Evolutionary conservation across 2,797 vertebrate species (phyloP), one percentile per base, ranked within the genome.

Genomic region (Phrynocephalus guinanensis): DNA sequence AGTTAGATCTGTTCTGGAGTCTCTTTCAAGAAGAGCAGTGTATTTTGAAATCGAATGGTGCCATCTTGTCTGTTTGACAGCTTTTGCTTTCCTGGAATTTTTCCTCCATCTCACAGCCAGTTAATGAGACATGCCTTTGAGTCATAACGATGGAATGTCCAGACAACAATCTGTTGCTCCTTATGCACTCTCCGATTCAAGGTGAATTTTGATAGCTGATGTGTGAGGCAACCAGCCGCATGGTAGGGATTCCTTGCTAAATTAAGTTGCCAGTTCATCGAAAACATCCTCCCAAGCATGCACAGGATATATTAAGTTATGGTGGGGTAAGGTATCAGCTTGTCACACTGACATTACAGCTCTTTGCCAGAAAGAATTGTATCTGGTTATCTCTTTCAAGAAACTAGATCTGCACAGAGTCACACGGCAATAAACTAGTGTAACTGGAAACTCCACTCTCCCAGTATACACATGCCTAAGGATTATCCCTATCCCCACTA

Each of bases 161-260:
- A 92, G 60, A 71, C 78, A 56, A 26, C 71, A 24, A 56, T 44
- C 79, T 82, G 70, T 38, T 72, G 20, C 38, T 63, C 75, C 38
- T 28, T 28, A 9, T 56, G 67, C 28, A 24, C 78, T 91, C 91
- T 91, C 91, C 88, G 0, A 87, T 89, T 94, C 92, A 91, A 95
- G 95, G 94, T 95, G 93, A 95, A 95, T 94, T 93, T 87, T 95
- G 93, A 95, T 94, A 94, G 93, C 94, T 95, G 89, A 88, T 0
- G 93, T 81, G 84, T 92, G 93, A 91, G 91, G 90, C 91, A 89
- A 91, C 86, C 77, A 95, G 96, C 96, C 97, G 97, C 96, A 97
- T 97, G 97, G 95, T 97, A 96, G 96, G 96, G 96, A 97, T 97
- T 94, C 96, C 95, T 95, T 95, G 93, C 97, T 98, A 98, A 97